Evolutionary conservation across 2,888 invertebrate species (phyloP), one percentile per base, ranked within the genome.

Genomic region (Rhamnusium bicolor): DNA sequence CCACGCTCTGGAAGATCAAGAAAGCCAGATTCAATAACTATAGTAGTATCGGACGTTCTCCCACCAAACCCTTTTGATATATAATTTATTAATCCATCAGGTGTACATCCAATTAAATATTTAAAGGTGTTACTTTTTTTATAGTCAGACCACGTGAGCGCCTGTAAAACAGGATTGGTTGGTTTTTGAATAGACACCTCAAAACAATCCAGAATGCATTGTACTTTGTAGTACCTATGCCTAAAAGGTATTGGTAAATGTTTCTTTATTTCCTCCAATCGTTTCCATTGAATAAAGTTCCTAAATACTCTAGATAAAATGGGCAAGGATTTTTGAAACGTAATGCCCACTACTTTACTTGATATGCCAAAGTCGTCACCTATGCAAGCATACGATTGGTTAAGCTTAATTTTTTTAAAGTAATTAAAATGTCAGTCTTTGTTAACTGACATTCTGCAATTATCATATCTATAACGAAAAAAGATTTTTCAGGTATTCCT

Each of bases 251-350:
- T 8, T 32, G 29, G 29, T 8, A 32, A 32, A 32, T 32, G 29
- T 32, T 32, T 32, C 8, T 7, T 32, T 32, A 32, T 32, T 32
- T 32, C 8, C 29, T 32, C 29, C 29, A 32, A 79, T 24, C 2
- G 16, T 6, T 66, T 29, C 40, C 21, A 47, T 65, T 24, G 27
- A 65, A 65, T 21, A 49, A 46, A 32, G 29, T 8, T 32, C 29
- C 8, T 32, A 32, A 32, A 32, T 32, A 32, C 29, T 8, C 29
- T 8, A 32, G 7, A 32, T 8, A 32, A 32, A 32, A 32, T 7
- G 29, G 29, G 29, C 29, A 32, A 32, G 29, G 29, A 32, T 32
- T 32, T 32, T 32, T 32, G 5, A 32, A 32, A 32, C 1, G 29
- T 32, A 32, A 32, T 32, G 29, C 29, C 29, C 29, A 32, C 29